Base-by-base conservation (phyloP, 2,888 invertebrate species). In the Frankliniella fusca region DNA sequence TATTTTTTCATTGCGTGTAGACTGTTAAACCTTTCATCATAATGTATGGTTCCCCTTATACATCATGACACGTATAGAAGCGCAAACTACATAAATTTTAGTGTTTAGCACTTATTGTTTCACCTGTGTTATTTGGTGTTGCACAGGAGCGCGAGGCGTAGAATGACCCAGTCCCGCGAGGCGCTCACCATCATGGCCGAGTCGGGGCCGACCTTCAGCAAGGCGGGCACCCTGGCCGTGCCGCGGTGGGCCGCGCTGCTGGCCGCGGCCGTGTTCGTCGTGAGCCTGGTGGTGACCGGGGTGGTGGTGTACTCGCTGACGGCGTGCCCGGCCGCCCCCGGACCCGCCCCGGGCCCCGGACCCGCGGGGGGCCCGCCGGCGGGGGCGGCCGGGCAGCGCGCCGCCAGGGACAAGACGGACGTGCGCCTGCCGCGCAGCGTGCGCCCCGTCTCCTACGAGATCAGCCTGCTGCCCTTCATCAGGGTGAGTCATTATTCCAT, bases 271-370 rank as follows among this genome's bases (percentile, higher is more conserved):
- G 90, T 93, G 84, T 93, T 94, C 86, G 87, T 92, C 0, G 89
- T 92, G 84, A 92, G 92, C 12, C 87, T 94, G 81, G 90, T 94
- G 48, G 92, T 92, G 80, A 94, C 94, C 3, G 93, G 94, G 11
- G 90, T 95, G 54, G 88, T 95, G 84, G 94, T 94, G 38, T 94
- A 94, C 87, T 93, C 94, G 87, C 92, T 94, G 85, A 92, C 93
- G 23, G 91, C 93, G 0, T 93, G 93, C 85, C 90, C 91, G 2
- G 89, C 90, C 82, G 90, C 84, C 87, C 89, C 83, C 86, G 89
- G 85, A 88, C 88, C 9, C n/a, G 89, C 89, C 86, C 89, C 88
- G 54, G 89, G 89, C 38, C 88, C 88, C 81, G 89, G 89, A 86
- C 82, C 81, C 18, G 89, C 89, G 83, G 88, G 88, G 86, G 86